Evolutionary conservation across 2,888 invertebrate genomes (phyloP), one percentile per base, ranked within the genome.

Genomic region (Athalia circularis): DNA sequence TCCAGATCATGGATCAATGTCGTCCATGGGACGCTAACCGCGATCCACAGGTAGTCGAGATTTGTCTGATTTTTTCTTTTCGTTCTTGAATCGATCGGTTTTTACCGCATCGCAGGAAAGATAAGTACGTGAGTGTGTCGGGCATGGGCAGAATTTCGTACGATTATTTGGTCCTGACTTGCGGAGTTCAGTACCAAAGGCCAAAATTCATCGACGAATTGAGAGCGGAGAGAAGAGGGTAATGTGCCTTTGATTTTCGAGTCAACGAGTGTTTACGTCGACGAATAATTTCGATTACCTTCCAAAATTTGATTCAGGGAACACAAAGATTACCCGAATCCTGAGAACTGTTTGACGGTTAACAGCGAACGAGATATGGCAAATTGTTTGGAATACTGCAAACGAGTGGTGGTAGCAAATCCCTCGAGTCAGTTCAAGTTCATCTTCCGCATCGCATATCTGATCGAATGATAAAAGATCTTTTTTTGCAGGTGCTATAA

Each of bases 1-100:
- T 91, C 94, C 67, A 92, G 92, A 82, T 92, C 93, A 74, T 95
- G 94, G 90, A 91, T 95, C 0, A 95, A 94, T 84, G 91, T 95
- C 3, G 92, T 95, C n/a, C 87, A 91, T 5, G 94, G 93, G 43
- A 90, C 91, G 4, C 91, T 94, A 90, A 90, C 92, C 0, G 87
- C 87, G 8, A 94, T 94, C 80, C 91, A 94, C 84, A 92, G 93
- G 94, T 94, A 82, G 86, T 86, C 80, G 52, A 15, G 65, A 45
- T 52, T 45, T 13, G 47, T 78, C 9, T 3, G 61, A 9, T 57
- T 52, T 67, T 65, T 54, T 65, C 11, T 13, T 29, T 11, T 8
- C 6, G 9, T 5, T 59, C 57, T 47, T 15, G 29, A 45, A 6
- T 45, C 6, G 3, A 9, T 50, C 13, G 29, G 11, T 54, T 54